These are phyloP conservation scores for Morelia viridis DNA, from an alignment of 2,797 vertebrate genomes.

Conservation along the genomic window DNA sequence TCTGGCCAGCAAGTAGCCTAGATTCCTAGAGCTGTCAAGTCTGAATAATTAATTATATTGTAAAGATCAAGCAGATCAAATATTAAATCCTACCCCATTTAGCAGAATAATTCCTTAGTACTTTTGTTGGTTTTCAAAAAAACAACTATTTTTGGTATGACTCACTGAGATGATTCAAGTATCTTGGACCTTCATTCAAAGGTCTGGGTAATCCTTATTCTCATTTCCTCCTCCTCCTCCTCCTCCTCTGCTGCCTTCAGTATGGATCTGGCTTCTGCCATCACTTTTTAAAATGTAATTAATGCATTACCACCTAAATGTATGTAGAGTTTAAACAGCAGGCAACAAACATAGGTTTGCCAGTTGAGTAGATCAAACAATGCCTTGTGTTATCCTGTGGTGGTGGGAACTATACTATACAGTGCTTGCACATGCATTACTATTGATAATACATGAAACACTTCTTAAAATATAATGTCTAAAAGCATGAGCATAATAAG, in stretches of 20 bases:
- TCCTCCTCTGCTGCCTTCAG: neutral
- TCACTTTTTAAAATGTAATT: neutral
- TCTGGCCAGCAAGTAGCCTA: constrained; percentile 42
- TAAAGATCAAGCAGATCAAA: constrained; percentile 62
- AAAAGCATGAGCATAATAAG: neutral
- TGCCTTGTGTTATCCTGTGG: neutral
- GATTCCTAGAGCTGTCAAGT: constrained; percentile 50
- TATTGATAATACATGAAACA: neutral
- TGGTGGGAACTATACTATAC: neutral
- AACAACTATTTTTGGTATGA: constrained; percentile 18
- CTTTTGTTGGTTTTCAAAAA: constrained; percentile 20
- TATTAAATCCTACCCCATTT: constrained; percentile 42
- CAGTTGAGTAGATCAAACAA: constrained; percentile 27
- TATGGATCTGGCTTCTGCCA: neutral
- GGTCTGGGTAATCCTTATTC: neutral
- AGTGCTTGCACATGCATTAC: neutral
- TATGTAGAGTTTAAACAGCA: neutral
- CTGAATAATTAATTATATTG: constrained; percentile 60
- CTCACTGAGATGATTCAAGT: neutral
- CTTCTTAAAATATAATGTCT: neutral
- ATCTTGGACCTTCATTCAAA: neutral
- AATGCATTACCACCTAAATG: neutral
- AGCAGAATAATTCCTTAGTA: constrained; percentile 42
- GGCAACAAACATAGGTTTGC: neutral
- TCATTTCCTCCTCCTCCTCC: neutral